phyloP scores from a whole-genome alignment of 2,113 vertebrate species.

The Leptodactylus fuscus region DNA sequence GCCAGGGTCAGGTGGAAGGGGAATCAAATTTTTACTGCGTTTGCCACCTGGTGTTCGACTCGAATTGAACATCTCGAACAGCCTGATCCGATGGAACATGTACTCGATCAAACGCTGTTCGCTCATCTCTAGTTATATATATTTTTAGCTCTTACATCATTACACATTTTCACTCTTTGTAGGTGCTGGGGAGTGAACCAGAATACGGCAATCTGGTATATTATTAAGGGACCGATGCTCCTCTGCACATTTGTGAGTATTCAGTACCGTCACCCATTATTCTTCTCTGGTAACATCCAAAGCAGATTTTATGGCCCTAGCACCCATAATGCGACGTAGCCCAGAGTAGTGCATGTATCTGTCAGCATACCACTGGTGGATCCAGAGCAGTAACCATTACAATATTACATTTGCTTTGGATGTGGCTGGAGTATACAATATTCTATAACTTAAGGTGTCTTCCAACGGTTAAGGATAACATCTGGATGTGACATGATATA shows the following conservation, averaged over 20 bases:
- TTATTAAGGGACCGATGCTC: slow-evolving; percentile 89
- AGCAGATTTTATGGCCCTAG: background rate
- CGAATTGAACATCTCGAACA: no score
- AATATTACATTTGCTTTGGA: no score
- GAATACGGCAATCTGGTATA: slow-evolving; percentile 91
- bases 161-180: no score
- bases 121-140: no score
- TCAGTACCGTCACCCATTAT: background rate
- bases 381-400: no score
- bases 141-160: background rate
- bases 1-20: no score
- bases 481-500: background rate
- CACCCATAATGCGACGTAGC: background rate
- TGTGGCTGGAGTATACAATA: no score
- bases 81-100: no score
- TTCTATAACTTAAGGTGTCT: background rate
- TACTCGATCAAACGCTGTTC: no score
- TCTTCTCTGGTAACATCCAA: background rate
- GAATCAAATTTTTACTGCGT: no score
- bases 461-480: background rate
- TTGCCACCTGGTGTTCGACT: no score
- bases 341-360: background rate
- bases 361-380: no score
- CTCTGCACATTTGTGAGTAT: slow-evolving; percentile 85
- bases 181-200: slow-evolving; percentile 88